Evolutionary conservation across 2,888 invertebrate genomes (phyloP), one percentile per base, ranked within the genome.

Genomic region (Drosophila pegasa): DNA sequence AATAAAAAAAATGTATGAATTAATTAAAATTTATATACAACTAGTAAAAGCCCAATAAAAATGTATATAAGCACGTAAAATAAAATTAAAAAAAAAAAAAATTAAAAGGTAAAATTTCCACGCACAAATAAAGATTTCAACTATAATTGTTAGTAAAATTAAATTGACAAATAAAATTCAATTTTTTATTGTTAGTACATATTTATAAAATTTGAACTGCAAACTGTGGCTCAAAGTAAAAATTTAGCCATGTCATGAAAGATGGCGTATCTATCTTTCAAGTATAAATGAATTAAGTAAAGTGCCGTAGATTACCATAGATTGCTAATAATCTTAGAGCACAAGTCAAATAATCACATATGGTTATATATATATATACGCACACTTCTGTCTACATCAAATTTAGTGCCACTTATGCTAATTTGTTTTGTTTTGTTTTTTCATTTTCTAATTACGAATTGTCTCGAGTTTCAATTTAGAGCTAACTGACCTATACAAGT

Each of bases 401-500:
- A 48, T 31, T 48, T 4, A 20, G 8, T 14, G 8, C 6, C n/a
- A 33, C 22, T 50, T 31, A n/a, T 22, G 14, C 4, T 5, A 33
- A 20, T 20, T 22, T 40, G 2, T 33, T 7, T 12, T 14, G 10
- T n/a, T 12, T 27, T 27, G 12, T 10, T 14, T 6, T 20, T 22
- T 38, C 14, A 16, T 16, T 16, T 14, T 10, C 12, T 7, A 16
- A 14, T 40, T 18, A 16, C n/a, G 29, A 38, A 12, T 40, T 54
- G 10, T 33, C 33, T 50, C 35, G 50, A 35, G 33, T 6, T 18
- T 18, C 5, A 40, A 14, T n/a, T 18, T 33, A 22, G 10, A 38
- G 48, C 40, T 31, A 60, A 57, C 38, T 62, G 58, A 73, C 61
- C 68, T 59, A 59, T 48, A 14, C 16, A 16, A 37, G 35, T 2